phyloP scores from a whole-genome alignment of 2,113 vertebrate species.

The Pterocles gutturalis region DNA sequence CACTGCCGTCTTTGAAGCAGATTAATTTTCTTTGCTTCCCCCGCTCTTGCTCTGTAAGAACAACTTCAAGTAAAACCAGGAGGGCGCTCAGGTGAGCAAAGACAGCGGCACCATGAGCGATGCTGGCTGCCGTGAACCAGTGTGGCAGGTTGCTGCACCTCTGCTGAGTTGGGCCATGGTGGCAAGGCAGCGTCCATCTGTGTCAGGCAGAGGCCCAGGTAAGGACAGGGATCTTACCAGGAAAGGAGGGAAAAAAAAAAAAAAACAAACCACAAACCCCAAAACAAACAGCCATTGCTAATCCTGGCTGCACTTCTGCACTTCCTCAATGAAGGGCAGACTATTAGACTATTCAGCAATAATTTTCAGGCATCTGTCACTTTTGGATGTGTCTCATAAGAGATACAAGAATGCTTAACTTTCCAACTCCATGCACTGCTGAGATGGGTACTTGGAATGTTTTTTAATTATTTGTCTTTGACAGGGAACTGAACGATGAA shows the following conservation, averaged over 20 bases:
- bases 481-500: background rate
- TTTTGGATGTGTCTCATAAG: background rate
- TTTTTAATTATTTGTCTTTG: background rate
- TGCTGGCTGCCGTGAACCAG: background rate
- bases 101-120: fast-evolving
- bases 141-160: background rate
- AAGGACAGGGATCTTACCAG: background rate
- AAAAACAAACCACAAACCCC: no score
- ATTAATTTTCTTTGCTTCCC: background rate
- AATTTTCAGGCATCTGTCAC: background rate
- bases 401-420: background rate
- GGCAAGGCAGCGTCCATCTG: fast-evolving
- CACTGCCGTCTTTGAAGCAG: background rate
- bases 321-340: background rate
- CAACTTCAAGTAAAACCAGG: background rate
- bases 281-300: background rate
- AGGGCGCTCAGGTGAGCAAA: fast-evolving
- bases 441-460: background rate
- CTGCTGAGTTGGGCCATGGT: fast-evolving
- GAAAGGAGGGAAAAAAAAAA: background rate
- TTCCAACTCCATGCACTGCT: background rate
- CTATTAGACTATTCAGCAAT: background rate
- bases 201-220: no score
- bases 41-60: background rate
- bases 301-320: background rate